These are phyloP conservation scores for Cyprinodon diabolis DNA, from an alignment of 2,797 vertebrate genomes.

Conservation along the genomic window DNA sequence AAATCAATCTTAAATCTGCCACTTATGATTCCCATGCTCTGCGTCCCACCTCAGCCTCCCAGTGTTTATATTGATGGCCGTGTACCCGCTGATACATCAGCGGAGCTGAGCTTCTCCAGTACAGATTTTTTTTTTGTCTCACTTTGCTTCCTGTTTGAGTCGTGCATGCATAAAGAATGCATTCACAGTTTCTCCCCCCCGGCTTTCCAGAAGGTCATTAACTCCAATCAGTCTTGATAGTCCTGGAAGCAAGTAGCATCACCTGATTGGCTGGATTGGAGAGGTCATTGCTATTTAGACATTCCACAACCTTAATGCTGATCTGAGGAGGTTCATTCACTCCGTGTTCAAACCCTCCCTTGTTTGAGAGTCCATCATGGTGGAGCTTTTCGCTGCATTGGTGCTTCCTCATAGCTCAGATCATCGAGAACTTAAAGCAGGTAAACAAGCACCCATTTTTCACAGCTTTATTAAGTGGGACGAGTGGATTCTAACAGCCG, in stretches of 20 bases:
- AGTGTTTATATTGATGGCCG: conserved; percentile 15
- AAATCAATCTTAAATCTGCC: conserved; percentile 55
- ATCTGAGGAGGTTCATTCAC: conserved; percentile 11
- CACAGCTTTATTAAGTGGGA: conserved; percentile 37
- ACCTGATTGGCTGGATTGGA: conserved; percentile 56
- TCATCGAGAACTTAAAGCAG: background rate
- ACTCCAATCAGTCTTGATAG: conserved; percentile 65
- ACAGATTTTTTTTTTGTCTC: background rate
- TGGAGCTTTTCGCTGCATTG: background rate
- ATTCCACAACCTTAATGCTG: conserved; percentile 9
- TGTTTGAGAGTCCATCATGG: background rate
- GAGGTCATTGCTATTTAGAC: conserved; percentile 30
- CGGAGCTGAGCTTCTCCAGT: conserved; percentile 8
- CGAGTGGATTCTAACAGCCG: conserved; percentile 34
- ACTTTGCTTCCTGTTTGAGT: conserved; percentile 28
- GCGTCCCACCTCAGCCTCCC: conserved; percentile 10
- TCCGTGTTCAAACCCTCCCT: conserved; percentile 18
- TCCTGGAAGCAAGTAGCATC: conserved; percentile 55
- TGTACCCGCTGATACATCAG: conserved; percentile 21
- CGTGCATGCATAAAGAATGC: conserved; percentile 25
- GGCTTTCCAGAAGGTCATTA: conserved; percentile 67
- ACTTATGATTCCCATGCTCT: conserved; percentile 27
- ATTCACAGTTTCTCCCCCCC: conserved; percentile 30
- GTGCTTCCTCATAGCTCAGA: background rate
- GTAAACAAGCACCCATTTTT: background rate